Evolutionary conservation across 2,888 invertebrate genomes (phyloP).

Genomic region (Monopis laevigella): DNA sequence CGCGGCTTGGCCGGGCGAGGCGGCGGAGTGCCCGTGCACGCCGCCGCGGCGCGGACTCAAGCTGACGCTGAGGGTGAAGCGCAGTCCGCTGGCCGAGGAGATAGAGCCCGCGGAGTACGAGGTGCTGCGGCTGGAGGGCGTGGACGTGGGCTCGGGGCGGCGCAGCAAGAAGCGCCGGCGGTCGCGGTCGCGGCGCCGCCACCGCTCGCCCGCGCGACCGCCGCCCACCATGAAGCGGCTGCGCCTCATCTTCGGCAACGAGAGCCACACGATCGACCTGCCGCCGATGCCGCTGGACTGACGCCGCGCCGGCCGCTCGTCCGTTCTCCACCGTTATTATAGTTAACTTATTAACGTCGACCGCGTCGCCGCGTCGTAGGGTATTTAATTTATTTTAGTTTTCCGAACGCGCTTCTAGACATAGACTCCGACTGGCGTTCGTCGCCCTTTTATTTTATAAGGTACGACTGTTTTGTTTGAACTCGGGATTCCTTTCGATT

Average conservation of each 20-base stretch:
- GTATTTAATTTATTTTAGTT: no score
- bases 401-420: no score
- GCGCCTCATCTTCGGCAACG: constrained; percentile 88
- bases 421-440: no score
- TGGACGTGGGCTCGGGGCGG: constrained; percentile 65
- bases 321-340: constrained; percentile 62
- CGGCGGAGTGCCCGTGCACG: constrained; percentile 60
- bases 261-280: constrained; percentile 88
- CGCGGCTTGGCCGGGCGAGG: constrained; percentile 52
- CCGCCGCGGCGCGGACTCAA: constrained; percentile 74
- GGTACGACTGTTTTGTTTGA: no score
- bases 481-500: constrained; percentile 10
- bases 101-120: constrained; percentile 86
- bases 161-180: constrained; percentile 66
- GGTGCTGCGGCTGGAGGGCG: constrained; percentile 83
- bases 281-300: constrained; percentile 69
- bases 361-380: no score
- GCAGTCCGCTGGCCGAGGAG: constrained; percentile 86
- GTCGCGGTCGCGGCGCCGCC: constrained; percentile 49
- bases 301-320: constrained; percentile 52
- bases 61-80: constrained; percentile 85
- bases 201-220: constrained; percentile 63
- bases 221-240: constrained; percentile 80
- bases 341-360: constrained; percentile 42
- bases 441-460: no score